A percentile compares a stretch with the other conserved stretches of the same genome.
These are phyloP conservation scores for Orchestes rusci DNA, from an alignment of 2,888 invertebrate species.

Conservation along the genomic window DNA sequence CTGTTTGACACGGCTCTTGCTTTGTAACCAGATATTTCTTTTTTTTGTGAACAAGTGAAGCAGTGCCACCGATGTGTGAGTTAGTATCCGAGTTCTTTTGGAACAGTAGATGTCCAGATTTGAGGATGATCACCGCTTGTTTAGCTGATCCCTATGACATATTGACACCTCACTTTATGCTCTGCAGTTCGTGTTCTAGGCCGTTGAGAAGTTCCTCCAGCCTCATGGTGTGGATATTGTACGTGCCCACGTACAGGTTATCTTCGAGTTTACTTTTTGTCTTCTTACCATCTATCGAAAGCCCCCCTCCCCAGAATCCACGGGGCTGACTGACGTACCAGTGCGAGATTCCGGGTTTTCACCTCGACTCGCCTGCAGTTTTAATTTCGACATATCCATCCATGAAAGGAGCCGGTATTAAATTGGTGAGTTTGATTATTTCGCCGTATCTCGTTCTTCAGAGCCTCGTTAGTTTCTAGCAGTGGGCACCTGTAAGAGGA, in stretches of 20 bases:
- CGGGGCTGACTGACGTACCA: too few species aligned
- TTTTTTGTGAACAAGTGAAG: too few species aligned
- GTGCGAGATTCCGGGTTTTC: slow-evolving; percentile 1
- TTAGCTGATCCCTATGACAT: too few species aligned
- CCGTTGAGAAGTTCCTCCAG: slow-evolving; percentile 1
- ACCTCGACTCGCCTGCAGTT: not conserved
- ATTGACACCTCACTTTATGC: not conserved
- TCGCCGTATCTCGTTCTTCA: too few species aligned
- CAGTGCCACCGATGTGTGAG: not conserved
- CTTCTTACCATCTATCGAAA: not conserved
- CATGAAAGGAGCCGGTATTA: too few species aligned
- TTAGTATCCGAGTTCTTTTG: not conserved
- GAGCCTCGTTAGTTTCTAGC: too few species aligned
- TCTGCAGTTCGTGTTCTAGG: slow-evolving; percentile 1
- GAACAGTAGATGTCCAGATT: not conserved
- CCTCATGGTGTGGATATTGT: slow-evolving; percentile 1
- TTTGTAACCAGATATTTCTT: too few species aligned
- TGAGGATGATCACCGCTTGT: too few species aligned
- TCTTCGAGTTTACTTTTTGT: not conserved
- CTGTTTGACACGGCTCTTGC: too few species aligned
- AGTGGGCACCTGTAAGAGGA: too few species aligned
- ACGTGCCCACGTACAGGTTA: not conserved
- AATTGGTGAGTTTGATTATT: too few species aligned
- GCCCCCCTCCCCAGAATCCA: slow-evolving; percentile 1
- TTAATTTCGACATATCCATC: too few species aligned